Conservation (phyloP, 2,113 vertebrate species). For the Scopus umbretta region DNA sequence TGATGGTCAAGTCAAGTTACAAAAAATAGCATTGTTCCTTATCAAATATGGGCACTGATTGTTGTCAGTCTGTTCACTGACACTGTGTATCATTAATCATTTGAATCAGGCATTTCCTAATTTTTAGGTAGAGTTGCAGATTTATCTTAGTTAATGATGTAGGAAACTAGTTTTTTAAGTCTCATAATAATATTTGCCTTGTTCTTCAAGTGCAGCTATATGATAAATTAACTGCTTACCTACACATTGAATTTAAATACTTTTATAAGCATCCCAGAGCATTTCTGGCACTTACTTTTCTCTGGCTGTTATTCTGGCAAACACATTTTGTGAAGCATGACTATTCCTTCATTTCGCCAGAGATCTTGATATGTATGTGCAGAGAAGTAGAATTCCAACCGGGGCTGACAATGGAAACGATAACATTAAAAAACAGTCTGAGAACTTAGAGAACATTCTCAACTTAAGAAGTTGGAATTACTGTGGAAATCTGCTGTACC, state of each 20-base stretch:
- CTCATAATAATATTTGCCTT: neutral
- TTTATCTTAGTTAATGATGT: neutral
- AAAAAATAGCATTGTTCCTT: neutral
- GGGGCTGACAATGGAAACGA: neutral
- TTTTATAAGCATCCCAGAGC: neutral
- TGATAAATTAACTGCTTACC: neutral
- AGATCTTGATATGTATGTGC: neutral
- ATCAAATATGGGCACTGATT: neutral
- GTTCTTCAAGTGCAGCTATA: neutral
- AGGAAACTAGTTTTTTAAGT: neutral
- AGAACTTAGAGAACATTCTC: neutral
- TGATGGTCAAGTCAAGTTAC: neutral
- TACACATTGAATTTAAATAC: neutral
- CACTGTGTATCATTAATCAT: neutral
- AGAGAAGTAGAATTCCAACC: neutral
- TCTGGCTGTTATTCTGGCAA: neutral
- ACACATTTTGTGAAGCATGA: neutral
- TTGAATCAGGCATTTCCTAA: neutral
- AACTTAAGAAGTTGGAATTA: neutral
- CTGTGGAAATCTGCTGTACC: neutral
- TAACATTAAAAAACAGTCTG: neutral
- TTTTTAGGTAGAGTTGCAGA: neutral
- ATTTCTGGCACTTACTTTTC: neutral
- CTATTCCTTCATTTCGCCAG: neutral
- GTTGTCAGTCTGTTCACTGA: neutral